These are phyloP conservation scores for Pangasianodon gigas DNA, from an alignment of 2,113 vertebrate species.

Conservation along the genomic window DNA sequence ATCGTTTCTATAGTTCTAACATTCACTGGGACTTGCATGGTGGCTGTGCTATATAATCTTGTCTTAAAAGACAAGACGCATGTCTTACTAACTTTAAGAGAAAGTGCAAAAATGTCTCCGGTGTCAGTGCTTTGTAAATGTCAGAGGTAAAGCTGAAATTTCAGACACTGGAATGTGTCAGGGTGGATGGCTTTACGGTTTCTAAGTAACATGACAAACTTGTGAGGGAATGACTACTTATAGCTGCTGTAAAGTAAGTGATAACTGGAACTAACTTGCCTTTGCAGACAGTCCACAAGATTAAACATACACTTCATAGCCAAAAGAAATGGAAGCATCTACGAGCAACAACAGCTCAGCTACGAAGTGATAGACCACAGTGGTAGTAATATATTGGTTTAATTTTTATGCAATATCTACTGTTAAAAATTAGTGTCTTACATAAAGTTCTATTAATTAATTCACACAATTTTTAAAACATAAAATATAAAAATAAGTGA, in stretches of 20 bases:
- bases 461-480: too few species aligned
- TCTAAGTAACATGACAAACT: background rate
- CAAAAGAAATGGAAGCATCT: background rate
- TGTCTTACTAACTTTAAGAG: background rate
- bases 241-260: background rate
- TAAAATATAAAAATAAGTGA: background rate
- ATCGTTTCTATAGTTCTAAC: background rate
- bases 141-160: background rate
- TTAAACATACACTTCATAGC: background rate
- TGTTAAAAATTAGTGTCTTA: too few species aligned
- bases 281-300: background rate
- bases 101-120: background rate
- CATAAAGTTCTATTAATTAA: too few species aligned
- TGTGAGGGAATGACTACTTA: background rate
- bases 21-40: background rate
- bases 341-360: too few species aligned
- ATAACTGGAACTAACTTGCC: background rate
- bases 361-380: too few species aligned
- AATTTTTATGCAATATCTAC: too few species aligned
- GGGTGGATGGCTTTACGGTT: background rate
- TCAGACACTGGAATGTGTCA: background rate
- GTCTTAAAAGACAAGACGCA: background rate
- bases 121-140: background rate
- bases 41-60: background rate
- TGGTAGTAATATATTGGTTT: too few species aligned